phyloP scores from a whole-genome alignment of 2,113 vertebrate species.

The Verasper variegatus region DNA sequence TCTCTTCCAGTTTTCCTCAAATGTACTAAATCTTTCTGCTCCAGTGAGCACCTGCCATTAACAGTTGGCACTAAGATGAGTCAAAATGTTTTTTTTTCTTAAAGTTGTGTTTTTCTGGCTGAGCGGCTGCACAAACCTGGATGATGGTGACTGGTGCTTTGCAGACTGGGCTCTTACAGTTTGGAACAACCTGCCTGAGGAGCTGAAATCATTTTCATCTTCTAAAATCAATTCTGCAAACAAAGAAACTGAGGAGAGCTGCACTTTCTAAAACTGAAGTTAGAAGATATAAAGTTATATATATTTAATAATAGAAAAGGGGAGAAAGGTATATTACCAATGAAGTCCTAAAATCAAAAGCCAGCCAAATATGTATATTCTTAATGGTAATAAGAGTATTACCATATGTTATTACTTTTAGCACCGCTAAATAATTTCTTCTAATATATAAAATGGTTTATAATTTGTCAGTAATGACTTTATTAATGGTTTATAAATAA shows the following conservation, averaged over 20 bases:
- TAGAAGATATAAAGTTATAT: neutral
- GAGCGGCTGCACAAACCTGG: neutral
- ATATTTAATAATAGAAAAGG: neutral
- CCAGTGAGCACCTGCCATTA: neutral
- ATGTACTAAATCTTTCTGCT: no score
- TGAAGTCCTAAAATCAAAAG: neutral
- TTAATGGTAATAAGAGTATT: no score
- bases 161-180: neutral
- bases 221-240: neutral
- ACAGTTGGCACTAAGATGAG: conserved; percentile 22
- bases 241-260: neutral
- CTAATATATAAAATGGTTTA: no score
- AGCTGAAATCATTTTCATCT: neutral
- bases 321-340: no score
- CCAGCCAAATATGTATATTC: no score
- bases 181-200: neutral
- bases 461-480: no score
- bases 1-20: conserved; percentile 3
- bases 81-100: conserved; percentile 8
- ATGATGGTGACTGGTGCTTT: no score
- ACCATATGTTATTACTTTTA: no score
- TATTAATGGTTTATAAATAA: no score
- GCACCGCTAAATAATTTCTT: no score
- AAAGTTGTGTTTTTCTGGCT: conserved; percentile 3
- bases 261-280: neutral